Evolutionary conservation across 2,888 invertebrate species (phyloP).

Genomic region (Epiperipatus broadwayi): DNA sequence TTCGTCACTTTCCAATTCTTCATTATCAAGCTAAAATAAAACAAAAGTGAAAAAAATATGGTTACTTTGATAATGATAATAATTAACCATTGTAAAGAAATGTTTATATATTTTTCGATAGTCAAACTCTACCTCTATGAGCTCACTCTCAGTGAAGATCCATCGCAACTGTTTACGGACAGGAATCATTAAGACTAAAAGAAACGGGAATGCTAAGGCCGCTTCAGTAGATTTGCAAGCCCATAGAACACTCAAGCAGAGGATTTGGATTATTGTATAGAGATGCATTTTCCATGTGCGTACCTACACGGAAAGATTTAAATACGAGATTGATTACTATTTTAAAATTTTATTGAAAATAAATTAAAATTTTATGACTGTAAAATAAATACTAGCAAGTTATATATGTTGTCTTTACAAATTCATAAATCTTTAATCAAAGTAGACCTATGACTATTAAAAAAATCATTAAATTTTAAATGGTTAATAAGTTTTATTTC

Average conservation of each 20-base stretch:
- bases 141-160: constrained; percentile 57
- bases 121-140: constrained; percentile 71
- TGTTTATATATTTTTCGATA: too few relatives aligned
- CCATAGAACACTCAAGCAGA: constrained; percentile 59
- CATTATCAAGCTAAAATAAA: constrained; percentile 54
- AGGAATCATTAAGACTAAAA: constrained; percentile 75
- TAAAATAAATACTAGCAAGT: too few relatives aligned
- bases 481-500: too few relatives aligned
- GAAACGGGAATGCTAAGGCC: constrained; percentile 80
- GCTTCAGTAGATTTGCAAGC: constrained; percentile 69
- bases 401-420: too few relatives aligned
- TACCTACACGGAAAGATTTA: constrained; percentile 39
- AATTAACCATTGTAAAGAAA: too few relatives aligned
- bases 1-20: constrained; percentile 43
- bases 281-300: constrained; percentile 77
- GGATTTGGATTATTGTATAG: constrained; percentile 64
- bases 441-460: too few relatives aligned
- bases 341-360: neutral
- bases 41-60: constrained; percentile 14
- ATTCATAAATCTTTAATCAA: too few relatives aligned
- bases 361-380: neutral
- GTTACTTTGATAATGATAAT: too few relatives aligned
- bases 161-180: constrained; percentile 49
- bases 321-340: too few relatives aligned
- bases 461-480: too few relatives aligned